phyloP scores from a whole-genome alignment of 1,140 invertebrate genomes.

The Temnothorax nylanderi region DNA sequence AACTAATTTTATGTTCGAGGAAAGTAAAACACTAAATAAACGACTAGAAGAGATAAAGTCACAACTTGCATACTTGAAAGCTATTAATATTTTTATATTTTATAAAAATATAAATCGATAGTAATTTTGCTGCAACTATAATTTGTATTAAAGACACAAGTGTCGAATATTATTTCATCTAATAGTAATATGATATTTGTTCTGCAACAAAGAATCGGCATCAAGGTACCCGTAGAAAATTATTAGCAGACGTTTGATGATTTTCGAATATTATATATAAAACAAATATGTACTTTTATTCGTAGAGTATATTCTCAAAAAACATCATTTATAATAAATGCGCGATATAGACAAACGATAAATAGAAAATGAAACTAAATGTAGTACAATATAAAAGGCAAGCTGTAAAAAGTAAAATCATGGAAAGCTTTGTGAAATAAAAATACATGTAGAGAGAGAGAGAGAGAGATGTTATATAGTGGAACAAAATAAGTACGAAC shows the following conservation, averaged over 20 bases:
- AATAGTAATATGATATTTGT: not conserved
- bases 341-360: not conserved
- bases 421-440: not conserved
- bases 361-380: not conserved
- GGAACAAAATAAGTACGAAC: not conserved
- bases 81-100: constrained; percentile 2
- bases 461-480: not conserved
- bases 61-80: not conserved
- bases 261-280: not conserved
- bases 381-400: not conserved
- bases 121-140: not conserved
- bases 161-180: not conserved
- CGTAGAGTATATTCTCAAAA: not conserved
- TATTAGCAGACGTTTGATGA: not conserved
- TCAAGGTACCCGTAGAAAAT: not conserved
- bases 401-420: not conserved
- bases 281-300: not conserved
- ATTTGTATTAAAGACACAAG: not conserved
- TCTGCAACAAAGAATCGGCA: not conserved
- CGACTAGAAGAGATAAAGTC: not conserved
- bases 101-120: not conserved
- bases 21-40: not conserved
- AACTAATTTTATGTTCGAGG: not conserved
- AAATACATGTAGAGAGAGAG: not conserved
- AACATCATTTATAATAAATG: not conserved